Base-by-base conservation (phyloP, 2,113 vertebrate genomes). In the Pleuronectes platessa region DNA sequence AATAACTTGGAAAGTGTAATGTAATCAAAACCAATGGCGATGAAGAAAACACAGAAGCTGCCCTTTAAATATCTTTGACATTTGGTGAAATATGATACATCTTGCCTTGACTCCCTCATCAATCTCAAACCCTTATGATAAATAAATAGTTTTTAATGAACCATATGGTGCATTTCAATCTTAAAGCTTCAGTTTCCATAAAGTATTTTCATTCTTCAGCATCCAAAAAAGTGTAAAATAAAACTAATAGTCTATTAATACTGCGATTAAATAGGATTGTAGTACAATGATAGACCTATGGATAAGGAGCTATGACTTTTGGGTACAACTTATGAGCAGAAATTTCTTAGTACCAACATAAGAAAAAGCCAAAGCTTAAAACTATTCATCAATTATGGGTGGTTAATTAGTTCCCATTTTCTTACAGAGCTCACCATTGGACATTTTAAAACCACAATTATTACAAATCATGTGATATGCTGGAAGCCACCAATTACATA, bases 61-160 rank as follows among this genome's bases (percentile, higher is more conserved):
- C 11, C 63, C 17, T 70, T 60, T 47, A 68, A 63, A 51, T 51
- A 20, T 56, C 47, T 63, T 27, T 20, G 13, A 31, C 20, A 35
- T 31, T 31, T 31, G 31, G 18, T n/a, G n/a, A 55, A 59, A 60
- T 20, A 56, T 60, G 23, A 81, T 17, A n/a, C 15, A 40, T 53
- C 8, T 18, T 27, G 23, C 15, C 37, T 59, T 69, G 21, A 37
- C 11, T 51, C 42, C 18, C 37, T 24, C 35, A 71, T 54, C 55
- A 55, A 35, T 20, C 26, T 59, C 15, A 55, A 17, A 68, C 40
- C 8, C 12, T 11, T 23, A 17, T 14, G 23, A 61, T 37, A 59
- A 59, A 64, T 7, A 61, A 31, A 21, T 63, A 5, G 24, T 47
- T 76, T 63, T 49, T 26, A 20, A 58, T 3, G 7, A 60, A 13